phyloP scores from a whole-genome alignment of 2,888 invertebrate genomes.

The Mechanitis messenoides region DNA sequence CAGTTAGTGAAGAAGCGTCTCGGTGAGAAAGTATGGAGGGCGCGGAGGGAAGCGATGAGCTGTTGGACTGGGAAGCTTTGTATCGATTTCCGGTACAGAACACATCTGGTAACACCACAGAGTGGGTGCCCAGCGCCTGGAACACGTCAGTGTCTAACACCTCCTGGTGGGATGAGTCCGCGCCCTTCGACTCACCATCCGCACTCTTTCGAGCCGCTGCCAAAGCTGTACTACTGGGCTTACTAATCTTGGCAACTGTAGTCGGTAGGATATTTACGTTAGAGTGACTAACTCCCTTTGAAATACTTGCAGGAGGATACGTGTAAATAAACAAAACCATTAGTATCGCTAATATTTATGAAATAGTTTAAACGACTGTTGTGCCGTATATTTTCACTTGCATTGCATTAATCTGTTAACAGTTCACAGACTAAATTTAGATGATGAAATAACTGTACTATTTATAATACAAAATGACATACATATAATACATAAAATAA shows the following conservation, averaged over 20 bases:
- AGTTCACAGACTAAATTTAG: neutral
- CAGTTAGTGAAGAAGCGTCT: slow-evolving; percentile 52
- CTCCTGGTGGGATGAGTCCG: slow-evolving; percentile 63
- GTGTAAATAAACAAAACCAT: slow-evolving; percentile 16
- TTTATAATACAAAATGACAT: neutral
- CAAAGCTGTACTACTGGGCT: slow-evolving; percentile 76
- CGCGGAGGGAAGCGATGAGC: slow-evolving; percentile 63
- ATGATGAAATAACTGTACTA: neutral
- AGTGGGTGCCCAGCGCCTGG: slow-evolving; percentile 54
- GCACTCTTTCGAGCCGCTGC: slow-evolving; percentile 78
- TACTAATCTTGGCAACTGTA: slow-evolving; percentile 79
- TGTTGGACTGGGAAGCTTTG: slow-evolving; percentile 65
- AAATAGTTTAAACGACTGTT: slow-evolving; percentile 5
- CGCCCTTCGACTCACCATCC: slow-evolving; percentile 69
- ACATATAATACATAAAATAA: neutral
- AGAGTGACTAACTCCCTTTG: slow-evolving; percentile 12
- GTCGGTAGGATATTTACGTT: slow-evolving; percentile 66
- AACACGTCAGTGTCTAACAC: slow-evolving; percentile 56
- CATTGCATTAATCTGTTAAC: neutral
- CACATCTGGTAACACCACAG: slow-evolving; percentile 56
- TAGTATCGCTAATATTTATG: slow-evolving; percentile 15
- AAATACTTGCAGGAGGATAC: slow-evolving; percentile 9
- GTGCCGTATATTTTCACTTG: neutral
- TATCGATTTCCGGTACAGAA: slow-evolving; percentile 57
- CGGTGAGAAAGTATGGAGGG: slow-evolving; percentile 72